Conservation (phyloP, 2,888 invertebrate genomes). For the Melanophora roralis region DNA sequence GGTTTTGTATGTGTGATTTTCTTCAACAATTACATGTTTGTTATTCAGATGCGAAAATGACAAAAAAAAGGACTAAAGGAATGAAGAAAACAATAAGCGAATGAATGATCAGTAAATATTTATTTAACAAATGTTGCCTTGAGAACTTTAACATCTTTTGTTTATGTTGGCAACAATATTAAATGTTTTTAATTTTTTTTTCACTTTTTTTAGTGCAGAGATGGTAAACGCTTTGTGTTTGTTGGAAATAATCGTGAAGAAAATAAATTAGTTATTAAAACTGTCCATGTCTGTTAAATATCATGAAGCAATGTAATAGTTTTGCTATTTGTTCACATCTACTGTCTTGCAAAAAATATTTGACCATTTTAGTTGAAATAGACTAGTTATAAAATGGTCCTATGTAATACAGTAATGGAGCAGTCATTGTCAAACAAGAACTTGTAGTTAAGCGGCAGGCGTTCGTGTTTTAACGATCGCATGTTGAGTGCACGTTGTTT, state of each 20-base stretch:
- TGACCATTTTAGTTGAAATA: too few relatives aligned
- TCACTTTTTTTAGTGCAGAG: not conserved
- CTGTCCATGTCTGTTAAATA: not conserved
- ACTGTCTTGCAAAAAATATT: too few relatives aligned
- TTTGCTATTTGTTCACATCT: slow-evolving; percentile 22
- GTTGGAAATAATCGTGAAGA: too few relatives aligned
- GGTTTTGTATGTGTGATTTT: not conserved
- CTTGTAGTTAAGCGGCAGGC: too few relatives aligned
- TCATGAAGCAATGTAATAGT: not conserved
- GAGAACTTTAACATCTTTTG: slow-evolving; percentile 49
- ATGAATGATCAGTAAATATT: slow-evolving; percentile 18
- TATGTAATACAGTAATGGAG: too few relatives aligned
- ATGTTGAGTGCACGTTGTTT: too few relatives aligned
- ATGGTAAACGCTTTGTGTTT: not conserved
- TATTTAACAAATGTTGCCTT: slow-evolving; percentile 40
- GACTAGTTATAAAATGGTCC: too few relatives aligned
- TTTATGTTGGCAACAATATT: slow-evolving; percentile 22
- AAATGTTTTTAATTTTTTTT: slow-evolving; percentile 10
- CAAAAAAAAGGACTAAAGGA: not conserved
- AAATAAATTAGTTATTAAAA: too few relatives aligned
- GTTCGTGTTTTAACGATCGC: too few relatives aligned
- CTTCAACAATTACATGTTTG: slow-evolving; percentile 36
- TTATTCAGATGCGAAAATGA: slow-evolving; percentile 36
- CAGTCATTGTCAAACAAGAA: too few relatives aligned
- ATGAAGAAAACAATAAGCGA: not conserved